Conservation (phyloP, 2,113 vertebrate species). For the Oryzias javanicus region DNA sequence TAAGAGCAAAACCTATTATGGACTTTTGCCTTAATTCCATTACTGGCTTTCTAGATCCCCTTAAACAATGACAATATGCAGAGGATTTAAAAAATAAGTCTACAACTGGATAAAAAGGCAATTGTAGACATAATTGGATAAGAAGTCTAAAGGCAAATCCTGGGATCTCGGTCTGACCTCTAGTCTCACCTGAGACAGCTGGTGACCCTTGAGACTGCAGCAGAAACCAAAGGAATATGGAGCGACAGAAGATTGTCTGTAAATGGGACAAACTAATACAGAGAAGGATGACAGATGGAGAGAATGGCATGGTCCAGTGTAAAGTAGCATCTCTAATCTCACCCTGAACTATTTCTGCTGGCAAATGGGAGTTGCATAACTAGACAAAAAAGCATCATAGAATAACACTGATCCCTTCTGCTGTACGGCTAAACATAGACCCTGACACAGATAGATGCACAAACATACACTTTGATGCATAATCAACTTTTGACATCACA, state of each 20-base stretch:
- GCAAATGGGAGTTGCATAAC: conserved; percentile 50
- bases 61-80: conserved; percentile 56
- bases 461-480: conserved; percentile 7
- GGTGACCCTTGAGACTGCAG: too few relatives aligned
- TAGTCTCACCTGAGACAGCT: conserved; percentile 37
- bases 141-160: conserved; percentile 42
- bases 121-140: conserved; percentile 50
- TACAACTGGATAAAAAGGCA: conserved; percentile 19
- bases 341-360: conserved; percentile 39
- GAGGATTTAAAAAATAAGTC: conserved; percentile 7
- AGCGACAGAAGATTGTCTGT: conserved; percentile 1
- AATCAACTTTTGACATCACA: conserved; percentile 14
- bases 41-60: conserved; percentile 52
- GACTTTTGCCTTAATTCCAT: conserved; percentile 61
- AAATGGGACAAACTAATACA: neutral
- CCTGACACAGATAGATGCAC: conserved; percentile 7
- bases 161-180: conserved; percentile 20
- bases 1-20: conserved; percentile 44
- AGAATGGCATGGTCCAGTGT: conserved; percentile 17
- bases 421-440: conserved; percentile 36
- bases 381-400: conserved; percentile 43
- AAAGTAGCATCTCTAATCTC: conserved; percentile 40
- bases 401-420: conserved; percentile 42
- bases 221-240: conserved; percentile 2
- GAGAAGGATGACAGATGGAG: neutral